A percentile compares a stretch with the other conserved stretches of the same genome.
phyloP scores from a whole-genome alignment of 2,797 vertebrate species.

The Hydrophis major region DNA sequence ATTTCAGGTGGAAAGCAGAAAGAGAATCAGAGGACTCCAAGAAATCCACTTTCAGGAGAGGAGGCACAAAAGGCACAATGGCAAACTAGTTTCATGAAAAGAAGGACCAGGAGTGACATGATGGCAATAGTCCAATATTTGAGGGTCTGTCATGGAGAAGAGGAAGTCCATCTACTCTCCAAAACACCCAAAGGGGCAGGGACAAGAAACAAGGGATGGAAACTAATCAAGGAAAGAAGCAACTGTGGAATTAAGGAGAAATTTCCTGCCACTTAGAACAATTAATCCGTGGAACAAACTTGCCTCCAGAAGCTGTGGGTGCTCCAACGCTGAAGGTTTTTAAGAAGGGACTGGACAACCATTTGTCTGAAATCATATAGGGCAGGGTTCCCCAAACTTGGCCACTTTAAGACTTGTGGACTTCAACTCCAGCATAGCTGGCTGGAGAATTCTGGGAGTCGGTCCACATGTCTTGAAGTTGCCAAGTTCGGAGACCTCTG shows the following conservation, averaged over 20 bases:
- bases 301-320: neutral
- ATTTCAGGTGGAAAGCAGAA: neutral
- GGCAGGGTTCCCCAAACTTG: no score
- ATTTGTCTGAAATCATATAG: neutral
- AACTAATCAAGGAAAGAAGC: no score
- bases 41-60: neutral
- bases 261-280: neutral
- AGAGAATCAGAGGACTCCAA: neutral
- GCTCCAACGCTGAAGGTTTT: neutral
- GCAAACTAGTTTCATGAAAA: neutral
- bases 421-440: no score
- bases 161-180: fast-evolving
- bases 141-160: neutral
- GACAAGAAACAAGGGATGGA: neutral
- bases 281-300: neutral
- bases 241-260: no score
- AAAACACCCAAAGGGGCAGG: neutral
- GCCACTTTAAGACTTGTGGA: no score
- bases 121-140: neutral
- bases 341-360: neutral
- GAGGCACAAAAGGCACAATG: neutral
- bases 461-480: no score
- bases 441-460: no score
- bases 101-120: neutral
- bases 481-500: no score